A percentile compares a stretch with the other conserved stretches of the same genome.
Conservation (phyloP, 35 echinoderm and acorn worm genomes). For the Lytechinus pictus region DNA sequence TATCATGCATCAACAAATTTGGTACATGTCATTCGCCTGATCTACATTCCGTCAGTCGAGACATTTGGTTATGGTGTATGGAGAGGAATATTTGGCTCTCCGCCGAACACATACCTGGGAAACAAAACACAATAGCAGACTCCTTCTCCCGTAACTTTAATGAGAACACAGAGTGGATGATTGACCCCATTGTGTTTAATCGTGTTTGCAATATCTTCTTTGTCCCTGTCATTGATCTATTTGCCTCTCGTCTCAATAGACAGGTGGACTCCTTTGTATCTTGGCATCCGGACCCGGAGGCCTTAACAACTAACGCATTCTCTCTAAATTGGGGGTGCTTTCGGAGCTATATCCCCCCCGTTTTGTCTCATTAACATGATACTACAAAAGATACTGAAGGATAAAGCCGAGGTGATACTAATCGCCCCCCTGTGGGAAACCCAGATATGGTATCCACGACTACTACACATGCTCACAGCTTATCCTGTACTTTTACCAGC, state of each 20-base stretch:
- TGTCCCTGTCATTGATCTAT: background rate
- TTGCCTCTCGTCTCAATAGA: background rate
- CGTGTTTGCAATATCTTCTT: background rate
- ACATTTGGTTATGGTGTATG: conserved; percentile 33
- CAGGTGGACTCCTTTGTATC: background rate
- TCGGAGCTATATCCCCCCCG: background rate
- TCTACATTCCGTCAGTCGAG: background rate
- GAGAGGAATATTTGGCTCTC: background rate
- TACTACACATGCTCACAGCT: background rate
- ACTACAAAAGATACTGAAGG: background rate
- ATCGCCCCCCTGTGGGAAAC: conserved; percentile 36
- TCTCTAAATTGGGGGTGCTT: background rate
- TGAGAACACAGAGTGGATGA: background rate
- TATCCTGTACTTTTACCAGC: background rate
- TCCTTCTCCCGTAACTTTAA: background rate
- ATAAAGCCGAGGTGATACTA: background rate
- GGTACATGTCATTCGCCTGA: conserved; percentile 56
- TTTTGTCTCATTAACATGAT: background rate
- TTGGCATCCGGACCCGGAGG: background rate
- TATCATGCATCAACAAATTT: conserved; percentile 69
- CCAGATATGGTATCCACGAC: conserved; percentile 52
- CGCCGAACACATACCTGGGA: background rate
- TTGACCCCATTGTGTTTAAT: background rate
- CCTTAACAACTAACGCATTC: background rate
- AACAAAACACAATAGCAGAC: background rate